Base-by-base conservation (phyloP, 2,113 vertebrate genomes). In the Mola mola region DNA sequence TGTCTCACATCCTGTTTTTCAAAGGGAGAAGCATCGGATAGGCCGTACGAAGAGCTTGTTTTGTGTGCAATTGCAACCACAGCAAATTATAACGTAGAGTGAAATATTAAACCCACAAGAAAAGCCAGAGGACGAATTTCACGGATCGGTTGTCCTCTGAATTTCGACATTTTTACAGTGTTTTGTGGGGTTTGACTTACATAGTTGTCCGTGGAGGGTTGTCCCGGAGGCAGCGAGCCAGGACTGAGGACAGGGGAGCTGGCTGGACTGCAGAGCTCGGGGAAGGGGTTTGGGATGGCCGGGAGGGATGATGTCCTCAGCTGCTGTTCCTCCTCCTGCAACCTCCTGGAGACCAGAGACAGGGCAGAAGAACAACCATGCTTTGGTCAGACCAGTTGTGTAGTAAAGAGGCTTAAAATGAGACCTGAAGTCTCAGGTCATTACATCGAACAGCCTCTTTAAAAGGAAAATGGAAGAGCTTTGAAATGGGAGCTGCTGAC, bases 281-380 rank as follows among this genome's bases (percentile, higher is more conserved):
- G 97, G 72, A 99, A 99, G 0, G 97, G 97, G 78, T 99, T 98
- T 22, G 97, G 97, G 75, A 99, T 99, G 83, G 97, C 96, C 0
- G 96, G 97, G 85, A 99, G 92, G 38, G 97, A 99, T 0, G 96
- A 98, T 0, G 96, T 97, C 81, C 93, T 90, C 48, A 95, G 89
- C 46, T 98, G 95, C 78, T 94, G 94, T 29, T 96, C 95, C 77
- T 94, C 94, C 65, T 96, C 95, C 78, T 98, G 95, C 48, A 97
- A 89, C 62, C 95, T 95, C 86, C 97, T 98, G 72, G 0, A 84
- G 40, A 57, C 52, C 1, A 22, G 24, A 49, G 16, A 51, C 17
- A n/a, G 3, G 13, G 63, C 21, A 17, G 15, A 40, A 3, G 37
- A 7, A 6, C 8, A 17, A n/a, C 15, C 20, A 8, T n/a, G 15